These are phyloP conservation scores for Tachysurus vachellii DNA, from an alignment of 2,113 vertebrate species.

Conservation along the genomic window DNA sequence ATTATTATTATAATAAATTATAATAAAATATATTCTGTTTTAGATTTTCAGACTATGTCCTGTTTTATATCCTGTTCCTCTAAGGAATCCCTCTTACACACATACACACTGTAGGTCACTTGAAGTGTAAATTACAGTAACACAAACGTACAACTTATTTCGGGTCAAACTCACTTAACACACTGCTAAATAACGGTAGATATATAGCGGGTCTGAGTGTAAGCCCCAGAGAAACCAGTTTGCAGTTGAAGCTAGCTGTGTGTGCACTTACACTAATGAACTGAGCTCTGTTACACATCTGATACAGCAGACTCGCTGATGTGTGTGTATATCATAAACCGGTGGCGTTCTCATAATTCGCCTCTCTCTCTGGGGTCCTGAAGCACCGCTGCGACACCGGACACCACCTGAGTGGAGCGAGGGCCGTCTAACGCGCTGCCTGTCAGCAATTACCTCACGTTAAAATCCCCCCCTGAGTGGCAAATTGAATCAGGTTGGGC, in stretches of 20 bases:
- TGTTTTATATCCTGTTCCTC: background rate
- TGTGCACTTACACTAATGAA: conserved; percentile 42
- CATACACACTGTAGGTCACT: background rate
- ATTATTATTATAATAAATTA: no score
- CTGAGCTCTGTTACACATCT: conserved; percentile 42
- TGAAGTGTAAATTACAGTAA: background rate
- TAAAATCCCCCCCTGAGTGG: conserved; percentile 57
- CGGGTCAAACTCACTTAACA: background rate
- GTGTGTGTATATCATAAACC: conserved; percentile 37
- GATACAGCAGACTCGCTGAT: conserved; percentile 28
- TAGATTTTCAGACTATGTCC: no score
- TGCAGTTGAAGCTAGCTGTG: background rate
- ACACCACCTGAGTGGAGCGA: conserved; percentile 61
- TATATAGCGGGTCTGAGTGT: background rate
- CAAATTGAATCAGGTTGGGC: conserved; percentile 65
- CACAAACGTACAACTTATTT: background rate
- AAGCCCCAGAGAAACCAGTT: conserved; percentile 20
- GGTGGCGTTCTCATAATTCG: conserved; percentile 45
- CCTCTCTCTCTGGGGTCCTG: conserved; percentile 49
- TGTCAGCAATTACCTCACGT: conserved; percentile 68
- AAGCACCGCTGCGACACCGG: conserved; percentile 64
- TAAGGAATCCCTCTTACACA: background rate
- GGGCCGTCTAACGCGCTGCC: conserved; percentile 61
- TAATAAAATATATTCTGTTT: no score
- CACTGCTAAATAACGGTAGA: background rate